phyloP scores from a whole-genome alignment of 1,140 invertebrate genomes.

The Drosophila littoralis region DNA sequence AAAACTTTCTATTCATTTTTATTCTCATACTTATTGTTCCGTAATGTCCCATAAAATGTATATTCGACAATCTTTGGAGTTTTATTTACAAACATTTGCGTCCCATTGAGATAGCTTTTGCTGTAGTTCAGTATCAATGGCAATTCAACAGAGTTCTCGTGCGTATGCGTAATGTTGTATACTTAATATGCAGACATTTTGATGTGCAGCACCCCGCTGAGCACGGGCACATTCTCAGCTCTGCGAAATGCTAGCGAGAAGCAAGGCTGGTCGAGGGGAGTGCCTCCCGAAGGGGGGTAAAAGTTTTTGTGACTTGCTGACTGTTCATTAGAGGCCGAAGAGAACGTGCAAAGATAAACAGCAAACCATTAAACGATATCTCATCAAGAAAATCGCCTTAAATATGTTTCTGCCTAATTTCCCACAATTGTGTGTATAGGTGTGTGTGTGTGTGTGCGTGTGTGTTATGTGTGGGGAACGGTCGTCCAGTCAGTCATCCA shows the following conservation, averaged over 20 bases:
- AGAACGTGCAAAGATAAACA: constrained; percentile 54
- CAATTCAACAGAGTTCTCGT: constrained; percentile 28
- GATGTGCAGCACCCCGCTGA: constrained; percentile 33
- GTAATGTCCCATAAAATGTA: constrained; percentile 5
- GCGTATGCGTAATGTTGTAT: constrained; percentile 41
- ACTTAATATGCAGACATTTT: constrained; percentile 45
- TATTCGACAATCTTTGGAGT: not conserved
- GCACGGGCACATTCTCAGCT: constrained; percentile 12
- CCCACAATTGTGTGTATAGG: constrained; percentile 47
- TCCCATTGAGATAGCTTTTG: constrained; percentile 30
- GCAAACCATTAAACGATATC: constrained; percentile 67
- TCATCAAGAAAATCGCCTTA: constrained; percentile 73
- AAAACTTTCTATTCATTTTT: not conserved
- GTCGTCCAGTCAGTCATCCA: constrained; percentile 29
- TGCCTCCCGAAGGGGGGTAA: not conserved
- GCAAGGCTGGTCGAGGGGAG: no score
- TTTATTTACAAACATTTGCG: constrained; percentile 12
- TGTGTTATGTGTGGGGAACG: constrained; percentile 4
- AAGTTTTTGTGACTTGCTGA: constrained; percentile 48
- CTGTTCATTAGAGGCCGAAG: constrained; percentile 37
- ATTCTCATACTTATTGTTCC: constrained; percentile 21
- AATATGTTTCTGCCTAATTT: constrained; percentile 79
- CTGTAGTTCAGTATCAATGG: constrained; percentile 23
- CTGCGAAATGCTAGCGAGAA: not conserved
- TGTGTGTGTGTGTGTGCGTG: constrained; percentile 9